Base-by-base conservation (phyloP, 2,113 vertebrate genomes). In the Oreochromis niloticus region DNA sequence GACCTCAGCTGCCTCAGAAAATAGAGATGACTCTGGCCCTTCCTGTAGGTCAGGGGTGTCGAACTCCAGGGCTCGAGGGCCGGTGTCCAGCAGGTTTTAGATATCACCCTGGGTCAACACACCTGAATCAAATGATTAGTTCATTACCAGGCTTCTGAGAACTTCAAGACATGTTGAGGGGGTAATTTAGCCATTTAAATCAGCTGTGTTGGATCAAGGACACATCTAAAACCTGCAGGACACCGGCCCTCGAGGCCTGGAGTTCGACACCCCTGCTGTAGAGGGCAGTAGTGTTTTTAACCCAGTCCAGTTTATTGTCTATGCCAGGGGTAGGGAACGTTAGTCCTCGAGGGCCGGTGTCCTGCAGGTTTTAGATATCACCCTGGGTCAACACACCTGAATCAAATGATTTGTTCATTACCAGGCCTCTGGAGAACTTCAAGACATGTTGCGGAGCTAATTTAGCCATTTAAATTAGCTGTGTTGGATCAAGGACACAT, bases 31-130 rank as follows among this genome's bases (percentile, higher is more conserved):
- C 24, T 24, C 3, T 24, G 24, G 24, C 24, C 24, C 24, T 24
- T 24, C 24, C 24, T 24, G 24, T 24, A 24, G 24, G 24, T 27
- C 24, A 16, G 2, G 56, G 1, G 0, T 5, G 2, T 24, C 24
- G 1, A 59, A 30, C 24, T 59, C 13, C 24, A 30, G 24, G 24
- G 7, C 24, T 59, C 4, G 24, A 10, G 2, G 24, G 0, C 24
- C 3, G 2, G 24, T 3, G 56, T 57, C 24, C 24, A 27, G 24
- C 4, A 57, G 56, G 56, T 57, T 57, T 57, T 57, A 30, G 13
- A 57, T 57, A 0, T 57, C 56, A 30, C 56, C 24, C 4, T 30
- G 56, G 13, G 56, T 57, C 24, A 57, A 0, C 56, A 57, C 56
- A 0, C 56, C 24, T 8, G 56, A 57, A 57, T 57, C 56, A 57